Conservation (phyloP, 2,113 vertebrate genomes). For the Pica pica region DNA sequence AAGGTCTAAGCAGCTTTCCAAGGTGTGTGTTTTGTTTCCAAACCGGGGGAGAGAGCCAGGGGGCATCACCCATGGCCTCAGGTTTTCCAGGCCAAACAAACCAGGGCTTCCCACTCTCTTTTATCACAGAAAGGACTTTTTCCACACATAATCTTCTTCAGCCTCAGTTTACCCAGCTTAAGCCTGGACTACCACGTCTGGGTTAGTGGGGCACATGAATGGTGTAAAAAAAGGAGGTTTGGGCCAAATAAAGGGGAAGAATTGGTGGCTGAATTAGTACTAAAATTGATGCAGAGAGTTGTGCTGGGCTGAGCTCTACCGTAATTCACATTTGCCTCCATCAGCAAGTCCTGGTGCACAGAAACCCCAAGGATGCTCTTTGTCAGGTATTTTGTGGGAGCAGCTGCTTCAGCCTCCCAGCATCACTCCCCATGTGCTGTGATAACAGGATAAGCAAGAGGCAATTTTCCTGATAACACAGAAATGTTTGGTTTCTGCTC, state of each 20-base stretch:
- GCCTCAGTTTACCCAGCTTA: not conserved
- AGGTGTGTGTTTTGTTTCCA: not conserved
- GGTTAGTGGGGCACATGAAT: fast-evolving
- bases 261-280: not conserved
- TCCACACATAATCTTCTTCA: not conserved
- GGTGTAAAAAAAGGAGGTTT: not conserved
- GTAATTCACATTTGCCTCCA: not conserved
- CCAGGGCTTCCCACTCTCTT: not conserved
- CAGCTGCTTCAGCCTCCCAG: not conserved
- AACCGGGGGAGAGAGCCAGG: fast-evolving
- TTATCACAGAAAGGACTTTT: not conserved
- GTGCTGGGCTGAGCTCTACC: not conserved
- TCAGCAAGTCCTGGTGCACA: not conserved
- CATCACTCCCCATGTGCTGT: not conserved
- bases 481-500: not conserved
- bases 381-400: not conserved
- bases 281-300: not conserved
- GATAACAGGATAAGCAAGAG: not conserved
- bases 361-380: not conserved
- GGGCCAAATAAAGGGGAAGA: not conserved
- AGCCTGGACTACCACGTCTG: not conserved
- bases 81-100: not conserved
- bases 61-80: fast-evolving
- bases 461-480: not conserved
- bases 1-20: not conserved